Conservation (phyloP, 2,113 vertebrate species). For the Gavialis gangeticus region DNA sequence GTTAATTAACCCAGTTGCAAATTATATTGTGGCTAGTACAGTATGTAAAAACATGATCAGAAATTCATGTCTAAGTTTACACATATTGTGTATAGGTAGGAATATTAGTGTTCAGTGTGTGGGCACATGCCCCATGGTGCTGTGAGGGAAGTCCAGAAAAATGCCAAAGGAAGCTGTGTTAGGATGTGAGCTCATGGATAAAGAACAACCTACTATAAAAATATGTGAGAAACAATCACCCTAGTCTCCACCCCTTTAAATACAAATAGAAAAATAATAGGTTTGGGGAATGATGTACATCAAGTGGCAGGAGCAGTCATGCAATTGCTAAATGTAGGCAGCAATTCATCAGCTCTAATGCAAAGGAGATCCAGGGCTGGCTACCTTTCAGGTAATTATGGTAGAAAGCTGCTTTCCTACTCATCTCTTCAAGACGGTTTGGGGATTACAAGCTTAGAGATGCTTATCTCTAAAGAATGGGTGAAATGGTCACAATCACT, state of each 20-base stretch:
- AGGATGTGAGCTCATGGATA: not conserved
- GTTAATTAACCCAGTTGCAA: no score
- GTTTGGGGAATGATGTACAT: not conserved
- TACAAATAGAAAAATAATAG: rapidly evolving
- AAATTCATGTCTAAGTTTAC: not conserved
- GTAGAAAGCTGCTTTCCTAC: not conserved
- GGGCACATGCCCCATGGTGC: not conserved
- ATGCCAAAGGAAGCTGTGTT: not conserved
- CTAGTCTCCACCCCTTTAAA: not conserved
- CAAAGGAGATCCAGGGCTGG: not conserved
- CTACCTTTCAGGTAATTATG: not conserved
- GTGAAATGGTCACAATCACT: not conserved
- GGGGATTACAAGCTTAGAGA: not conserved
- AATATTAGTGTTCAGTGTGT: not conserved
- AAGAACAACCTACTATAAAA: not conserved
- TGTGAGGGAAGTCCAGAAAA: not conserved
- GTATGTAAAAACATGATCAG: not conserved
- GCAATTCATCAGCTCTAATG: not conserved
- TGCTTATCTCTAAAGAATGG: not conserved
- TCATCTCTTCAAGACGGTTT: not conserved
- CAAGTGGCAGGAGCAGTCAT: not conserved
- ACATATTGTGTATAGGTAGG: not conserved
- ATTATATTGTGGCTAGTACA: not conserved
- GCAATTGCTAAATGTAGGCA: not conserved
- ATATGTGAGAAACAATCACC: not conserved